Conservation (phyloP, 2,888 invertebrate species). For the Heteromurus nitidus region DNA sequence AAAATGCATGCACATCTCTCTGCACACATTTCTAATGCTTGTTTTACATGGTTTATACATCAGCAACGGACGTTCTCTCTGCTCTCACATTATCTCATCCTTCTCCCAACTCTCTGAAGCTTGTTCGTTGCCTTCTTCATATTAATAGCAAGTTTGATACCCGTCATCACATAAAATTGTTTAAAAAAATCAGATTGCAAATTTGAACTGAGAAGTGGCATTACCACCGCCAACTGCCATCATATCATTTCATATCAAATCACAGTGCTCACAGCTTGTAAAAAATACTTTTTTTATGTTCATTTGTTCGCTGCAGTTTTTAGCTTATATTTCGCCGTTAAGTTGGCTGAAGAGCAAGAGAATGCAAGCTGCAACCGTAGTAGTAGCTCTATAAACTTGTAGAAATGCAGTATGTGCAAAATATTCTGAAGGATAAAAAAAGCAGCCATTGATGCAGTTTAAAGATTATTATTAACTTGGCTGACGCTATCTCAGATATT, state of each 20-base stretch:
- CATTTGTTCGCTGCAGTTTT: neutral
- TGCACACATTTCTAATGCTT: neutral
- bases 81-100: neutral
- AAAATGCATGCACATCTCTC: neutral
- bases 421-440: neutral
- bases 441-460: neutral
- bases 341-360: neutral
- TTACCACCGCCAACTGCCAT: constrained; percentile 12
- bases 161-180: constrained; percentile 1
- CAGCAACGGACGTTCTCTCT: neutral
- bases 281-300: neutral
- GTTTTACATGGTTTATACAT: constrained; percentile 6
- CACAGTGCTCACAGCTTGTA: neutral
- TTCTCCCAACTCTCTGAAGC: neutral
- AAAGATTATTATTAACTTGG: neutral
- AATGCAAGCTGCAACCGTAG: neutral
- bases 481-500: too few species aligned
- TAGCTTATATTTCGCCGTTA: neutral
- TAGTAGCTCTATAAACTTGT: neutral
- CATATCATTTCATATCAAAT: too few species aligned
- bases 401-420: neutral
- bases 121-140: constrained; percentile 1
- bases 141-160: neutral
- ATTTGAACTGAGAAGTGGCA: neutral
- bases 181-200: neutral